phyloP scores from a whole-genome alignment of 37 sponge, comb jelly and placozoan species.

The Spongilla lacustris region DNA sequence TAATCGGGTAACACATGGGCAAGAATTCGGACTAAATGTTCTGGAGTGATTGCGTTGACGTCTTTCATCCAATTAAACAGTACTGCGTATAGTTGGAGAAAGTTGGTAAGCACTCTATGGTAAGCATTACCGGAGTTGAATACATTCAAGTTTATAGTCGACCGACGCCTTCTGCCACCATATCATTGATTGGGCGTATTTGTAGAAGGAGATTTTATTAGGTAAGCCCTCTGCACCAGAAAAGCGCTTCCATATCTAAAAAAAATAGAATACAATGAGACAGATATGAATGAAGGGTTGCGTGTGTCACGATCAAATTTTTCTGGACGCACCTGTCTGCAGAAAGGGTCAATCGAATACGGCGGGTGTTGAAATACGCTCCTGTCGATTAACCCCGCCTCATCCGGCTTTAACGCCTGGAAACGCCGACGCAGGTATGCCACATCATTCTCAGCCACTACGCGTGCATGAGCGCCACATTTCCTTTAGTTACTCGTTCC shows the following conservation, averaged over 20 bases:
- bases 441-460: slow-evolving; percentile 32
- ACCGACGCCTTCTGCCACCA: slow-evolving; percentile 32
- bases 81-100: neutral
- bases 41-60: slow-evolving; percentile 18
- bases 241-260: slow-evolving; percentile 29
- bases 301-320: neutral
- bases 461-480: no score
- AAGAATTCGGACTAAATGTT: neutral
- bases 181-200: slow-evolving; percentile 12
- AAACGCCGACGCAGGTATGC: slow-evolving; percentile 15
- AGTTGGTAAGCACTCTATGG: neutral
- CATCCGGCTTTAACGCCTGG: slow-evolving; percentile 22
- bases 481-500: no score
- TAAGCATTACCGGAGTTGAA: neutral
- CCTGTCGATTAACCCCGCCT: slow-evolving; percentile 7
- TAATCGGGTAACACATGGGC: slow-evolving; percentile 9
- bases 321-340: slow-evolving; percentile 21
- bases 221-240: slow-evolving; percentile 4
- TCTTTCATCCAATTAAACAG: slow-evolving; percentile 38
- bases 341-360: slow-evolving; percentile 20
- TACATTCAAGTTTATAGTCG: slow-evolving; percentile 17
- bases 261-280: no score
- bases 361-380: slow-evolving; percentile 29
- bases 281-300: no score
- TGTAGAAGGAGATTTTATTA: neutral